Evolutionary conservation across 2,888 invertebrate species (phyloP), one percentile per base, ranked within the genome.

Genomic region (Heliconius erato): DNA sequence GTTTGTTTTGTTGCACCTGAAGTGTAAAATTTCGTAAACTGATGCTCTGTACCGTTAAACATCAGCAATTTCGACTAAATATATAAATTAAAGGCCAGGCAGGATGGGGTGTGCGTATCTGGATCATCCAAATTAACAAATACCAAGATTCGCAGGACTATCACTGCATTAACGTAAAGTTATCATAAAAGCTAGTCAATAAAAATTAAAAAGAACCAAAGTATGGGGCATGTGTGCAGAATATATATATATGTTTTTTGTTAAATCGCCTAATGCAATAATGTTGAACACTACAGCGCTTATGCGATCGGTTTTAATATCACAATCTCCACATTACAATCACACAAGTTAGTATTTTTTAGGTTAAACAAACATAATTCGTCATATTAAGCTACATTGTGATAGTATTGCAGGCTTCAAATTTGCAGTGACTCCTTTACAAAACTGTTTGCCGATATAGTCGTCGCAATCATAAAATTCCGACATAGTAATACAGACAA

Each of bases 1-100:
- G 99, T 91, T 99, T 99, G 94, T 99, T 99, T 87, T 98, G 98
- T 94, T 99, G 99, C 82, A 99, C 99, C 99, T 99, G 79, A 49
- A 81, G n/a, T 9, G 68, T 19, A 83, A 68, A 26, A 23, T 16
- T n/a, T 71, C 72, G 65, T 85, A 49, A 74, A 71, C 40, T 16
- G 54, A 28, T n/a, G 26, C 23, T 26, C 28, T 35, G 16, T 7
- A 35, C 14, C 3, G 26, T 67, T 32, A 74, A 77, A 59, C 12
- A 12, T 35, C 26, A 82, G 72, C 82, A 84, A 79, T 68, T 67
- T 49, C 9, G 40, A 79, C 69, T 83, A 72, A 79, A 54, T 80
- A 69, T n/a, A 79, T 67, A 23, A 82, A 78, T 80, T 40, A 80
- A 74, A 80, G 81, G 74, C 79, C 80, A 84, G 82, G 84, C 82